A percentile compares a stretch with the other conserved stretches of the same genome.
phyloP scores from a whole-genome alignment of 2,113 vertebrate genomes.

The Psittacara wagleri region DNA sequence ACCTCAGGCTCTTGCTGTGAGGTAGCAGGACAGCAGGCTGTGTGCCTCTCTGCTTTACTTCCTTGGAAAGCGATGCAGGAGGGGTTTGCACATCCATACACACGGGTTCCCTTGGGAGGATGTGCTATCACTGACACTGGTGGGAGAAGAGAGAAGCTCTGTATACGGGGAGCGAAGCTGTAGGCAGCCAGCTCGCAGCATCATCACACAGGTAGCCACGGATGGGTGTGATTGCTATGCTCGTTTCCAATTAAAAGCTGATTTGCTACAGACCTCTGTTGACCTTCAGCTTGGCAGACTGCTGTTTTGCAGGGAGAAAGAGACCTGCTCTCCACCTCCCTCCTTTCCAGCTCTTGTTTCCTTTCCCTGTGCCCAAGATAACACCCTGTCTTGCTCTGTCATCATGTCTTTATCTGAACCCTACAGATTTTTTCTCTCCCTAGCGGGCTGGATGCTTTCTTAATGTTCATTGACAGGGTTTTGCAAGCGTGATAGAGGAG shows the following conservation, averaged over 20 bases:
- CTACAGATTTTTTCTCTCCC: constrained; percentile 18
- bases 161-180: neutral
- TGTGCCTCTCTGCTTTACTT: neutral
- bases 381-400: constrained; percentile 48
- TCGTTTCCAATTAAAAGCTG: constrained; percentile 18
- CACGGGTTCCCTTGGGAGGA: neutral
- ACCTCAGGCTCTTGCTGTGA: neutral
- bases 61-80: neutral
- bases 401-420: constrained; percentile 57
- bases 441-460: neutral
- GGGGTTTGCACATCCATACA: neutral
- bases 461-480: constrained; percentile 39
- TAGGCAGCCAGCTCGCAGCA: neutral
- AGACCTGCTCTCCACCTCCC: neutral
- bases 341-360: neutral
- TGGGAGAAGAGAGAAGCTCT: neutral
- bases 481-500: neutral
- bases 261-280: neutral
- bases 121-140: neutral
- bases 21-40: neutral
- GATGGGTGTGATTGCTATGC: neutral
- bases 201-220: neutral
- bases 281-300: constrained; percentile 36
- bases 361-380: neutral
- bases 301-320: neutral